A percentile compares a stretch with the other conserved stretches of the same genome.
phyloP scores from a whole-genome alignment of 2,888 invertebrate species.

The Hirtodrosophila alboralis region DNA sequence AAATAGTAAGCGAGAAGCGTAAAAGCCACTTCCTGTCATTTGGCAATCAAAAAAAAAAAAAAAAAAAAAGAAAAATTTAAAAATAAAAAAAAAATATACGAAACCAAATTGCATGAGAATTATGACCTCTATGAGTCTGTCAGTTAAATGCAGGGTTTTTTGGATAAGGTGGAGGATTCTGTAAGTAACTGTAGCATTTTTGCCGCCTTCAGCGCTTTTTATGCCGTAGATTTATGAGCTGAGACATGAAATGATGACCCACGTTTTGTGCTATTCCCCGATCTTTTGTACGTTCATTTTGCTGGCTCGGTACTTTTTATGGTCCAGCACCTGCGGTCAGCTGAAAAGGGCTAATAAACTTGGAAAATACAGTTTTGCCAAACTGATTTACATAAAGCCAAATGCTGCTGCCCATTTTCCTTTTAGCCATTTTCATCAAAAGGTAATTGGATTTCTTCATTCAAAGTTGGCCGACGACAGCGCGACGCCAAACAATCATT shows the following conservation, averaged over 20 bases:
- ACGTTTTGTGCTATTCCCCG: constrained; percentile 29
- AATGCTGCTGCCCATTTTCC: constrained; percentile 50
- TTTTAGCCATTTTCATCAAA: constrained; percentile 66
- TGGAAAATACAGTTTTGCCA: constrained; percentile 49
- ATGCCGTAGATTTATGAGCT: constrained; percentile 73
- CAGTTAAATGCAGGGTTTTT: constrained; percentile 7
- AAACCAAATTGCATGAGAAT: constrained; percentile 69
- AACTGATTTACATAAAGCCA: constrained; percentile 74
- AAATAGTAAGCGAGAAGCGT: constrained; percentile 59
- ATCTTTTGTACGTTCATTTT: constrained; percentile 35
- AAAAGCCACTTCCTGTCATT: constrained; percentile 59
- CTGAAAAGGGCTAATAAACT: constrained; percentile 74
- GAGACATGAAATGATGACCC: constrained; percentile 78
- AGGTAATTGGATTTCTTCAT: constrained; percentile 69
- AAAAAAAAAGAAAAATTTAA: constrained; percentile 13
- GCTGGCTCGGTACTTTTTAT: constrained; percentile 73
- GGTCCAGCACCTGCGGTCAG: constrained; percentile 76
- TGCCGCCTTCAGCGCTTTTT: constrained; percentile 63
- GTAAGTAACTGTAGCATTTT: constrained; percentile 29
- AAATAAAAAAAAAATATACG: constrained; percentile 33
- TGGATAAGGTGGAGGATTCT: constrained; percentile 9
- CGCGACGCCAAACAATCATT: constrained; percentile 56
- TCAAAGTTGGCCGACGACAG: constrained; percentile 41
- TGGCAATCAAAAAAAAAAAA: constrained; percentile 23
- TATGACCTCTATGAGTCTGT: constrained; percentile 72